A percentile compares a stretch with the other conserved stretches of the same genome.
Evolutionary conservation across 2,797 vertebrate species (phyloP).

Genomic region (Coluber constrictor): DNA sequence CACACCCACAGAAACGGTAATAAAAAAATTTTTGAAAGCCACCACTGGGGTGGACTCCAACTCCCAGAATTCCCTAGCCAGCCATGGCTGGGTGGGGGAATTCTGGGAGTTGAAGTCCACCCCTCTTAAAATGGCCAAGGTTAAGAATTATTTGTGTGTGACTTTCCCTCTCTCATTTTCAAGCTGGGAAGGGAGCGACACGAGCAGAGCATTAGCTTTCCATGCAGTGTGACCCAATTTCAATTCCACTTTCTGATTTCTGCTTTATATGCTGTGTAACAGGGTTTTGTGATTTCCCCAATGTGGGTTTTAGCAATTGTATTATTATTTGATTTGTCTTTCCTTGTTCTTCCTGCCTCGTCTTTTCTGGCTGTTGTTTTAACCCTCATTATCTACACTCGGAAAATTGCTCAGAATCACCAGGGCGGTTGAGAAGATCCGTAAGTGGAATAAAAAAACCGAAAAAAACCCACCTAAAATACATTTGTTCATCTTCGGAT

Average conservation of each 20-base stretch:
- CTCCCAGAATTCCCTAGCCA: neutral
- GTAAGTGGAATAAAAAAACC: neutral
- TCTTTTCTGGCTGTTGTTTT: neutral
- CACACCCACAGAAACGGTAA: too few species aligned
- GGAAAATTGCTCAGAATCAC: neutral
- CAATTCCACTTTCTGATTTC: neutral
- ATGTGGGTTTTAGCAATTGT: neutral
- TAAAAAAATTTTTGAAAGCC: too few species aligned
- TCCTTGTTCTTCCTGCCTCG: neutral
- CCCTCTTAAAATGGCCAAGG: neutral
- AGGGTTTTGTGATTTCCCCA: neutral
- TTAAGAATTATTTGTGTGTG: neutral
- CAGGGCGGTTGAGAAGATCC: neutral
- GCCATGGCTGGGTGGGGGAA: neutral
- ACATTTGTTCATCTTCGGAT: neutral
- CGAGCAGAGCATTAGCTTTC: neutral
- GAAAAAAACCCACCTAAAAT: neutral
- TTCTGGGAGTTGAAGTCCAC: neutral
- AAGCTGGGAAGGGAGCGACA: neutral
- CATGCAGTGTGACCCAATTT: neutral
- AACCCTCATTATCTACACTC: neutral
- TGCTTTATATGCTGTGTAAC: neutral
- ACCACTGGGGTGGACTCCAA: neutral
- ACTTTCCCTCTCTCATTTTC: neutral
- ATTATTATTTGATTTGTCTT: neutral